These are phyloP conservation scores for Hemiprocne comata DNA, from an alignment of 2,113 vertebrate species.

Conservation along the genomic window DNA sequence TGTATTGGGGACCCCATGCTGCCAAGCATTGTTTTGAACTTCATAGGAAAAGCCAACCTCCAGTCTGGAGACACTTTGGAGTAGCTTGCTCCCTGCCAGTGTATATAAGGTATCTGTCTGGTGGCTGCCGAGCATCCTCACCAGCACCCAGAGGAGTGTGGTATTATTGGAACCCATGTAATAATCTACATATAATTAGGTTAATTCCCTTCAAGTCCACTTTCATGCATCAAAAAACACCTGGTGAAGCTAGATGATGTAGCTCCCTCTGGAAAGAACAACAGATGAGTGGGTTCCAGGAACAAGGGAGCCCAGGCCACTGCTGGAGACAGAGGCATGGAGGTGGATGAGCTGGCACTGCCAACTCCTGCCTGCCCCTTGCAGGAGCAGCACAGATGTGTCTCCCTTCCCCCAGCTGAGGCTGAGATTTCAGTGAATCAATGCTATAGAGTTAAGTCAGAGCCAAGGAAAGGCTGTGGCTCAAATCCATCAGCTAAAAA, in stretches of 20 bases:
- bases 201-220: rapidly evolving
- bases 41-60: background rate
- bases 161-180: rapidly evolving
- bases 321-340: background rate
- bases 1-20: background rate
- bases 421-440: constrained; percentile 38
- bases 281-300: background rate
- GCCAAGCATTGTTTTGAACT: background rate
- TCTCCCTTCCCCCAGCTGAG: constrained; percentile 32
- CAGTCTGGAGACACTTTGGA: background rate
- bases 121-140: background rate
- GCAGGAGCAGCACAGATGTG: background rate
- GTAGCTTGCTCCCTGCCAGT: background rate
- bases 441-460: constrained; percentile 42
- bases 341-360: background rate
- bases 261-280: background rate
- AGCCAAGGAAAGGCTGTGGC: constrained; percentile 61
- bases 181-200: background rate
- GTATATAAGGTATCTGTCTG: background rate
- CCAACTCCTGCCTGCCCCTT: background rate
- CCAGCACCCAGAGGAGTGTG: background rate
- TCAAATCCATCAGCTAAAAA: constrained; percentile 50
- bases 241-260: background rate
- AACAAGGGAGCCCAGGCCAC: background rate
- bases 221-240: background rate